Base-by-base conservation (phyloP, 2,113 vertebrate species). In the Tragelaphus scriptus region DNA sequence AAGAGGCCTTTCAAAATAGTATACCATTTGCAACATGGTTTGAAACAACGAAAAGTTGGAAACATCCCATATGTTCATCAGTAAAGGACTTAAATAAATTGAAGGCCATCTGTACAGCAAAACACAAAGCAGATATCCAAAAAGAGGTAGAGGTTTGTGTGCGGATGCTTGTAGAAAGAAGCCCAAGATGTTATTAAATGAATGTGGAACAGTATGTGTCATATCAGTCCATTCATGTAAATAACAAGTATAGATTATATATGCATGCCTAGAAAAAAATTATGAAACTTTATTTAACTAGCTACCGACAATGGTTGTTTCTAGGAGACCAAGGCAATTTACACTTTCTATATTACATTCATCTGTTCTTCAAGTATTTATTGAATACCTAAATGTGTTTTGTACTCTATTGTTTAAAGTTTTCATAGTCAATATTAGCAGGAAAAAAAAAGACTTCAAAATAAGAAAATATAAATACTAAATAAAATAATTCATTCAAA, bases 341-440 rank as follows among this genome's bases (percentile, higher is more conserved):
- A 47, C 3, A 94, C n/a, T 59, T 91, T 81, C 65, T 58, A 28
- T 79, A 55, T 81, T 56, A 58, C 14, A 55, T 51, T 56, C 77
- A 85, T 63, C 79, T 94, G 49, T 71, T 90, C 87, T 95, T 95
- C 63, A 92, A 97, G 84, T 88, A 92, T 55, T 92, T 80, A 93
- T 25, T 90, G 71, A 94, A 90, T 49, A 93, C 47, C 90, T 91
- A 63, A 87, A 71, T 88, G 59, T 15, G 47, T n/a, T 63, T 71
- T 65, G 7, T 12, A 30, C 28, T 65, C 21, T 40, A 55, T 30
- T 49, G 40, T 55, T 90, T 90, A 58, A n/a, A 36, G 17, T 92
- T 94, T 86, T 85, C 59, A 90, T 26, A 53, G 8, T 36, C 26
- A 96, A 12, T 82, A 51, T 96, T 68, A 82, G 55, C 89, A 81